These are phyloP conservation scores for Pseudachorutes palmiensis DNA, from an alignment of 1,140 invertebrate genomes.

Conservation along the genomic window DNA sequence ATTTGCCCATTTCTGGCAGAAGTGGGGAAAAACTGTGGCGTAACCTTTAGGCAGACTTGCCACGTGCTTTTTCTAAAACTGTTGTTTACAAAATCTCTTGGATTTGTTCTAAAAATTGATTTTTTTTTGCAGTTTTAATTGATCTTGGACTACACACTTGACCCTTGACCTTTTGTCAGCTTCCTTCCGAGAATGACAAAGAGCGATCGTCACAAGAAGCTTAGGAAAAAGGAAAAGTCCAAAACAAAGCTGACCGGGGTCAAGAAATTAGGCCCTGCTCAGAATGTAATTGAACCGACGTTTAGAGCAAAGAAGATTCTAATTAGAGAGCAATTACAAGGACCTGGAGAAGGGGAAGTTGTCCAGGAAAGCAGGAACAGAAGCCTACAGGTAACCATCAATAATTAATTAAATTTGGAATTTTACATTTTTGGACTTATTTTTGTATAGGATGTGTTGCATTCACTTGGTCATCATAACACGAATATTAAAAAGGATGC, in stretches of 20 bases:
- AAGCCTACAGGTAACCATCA: not conserved
- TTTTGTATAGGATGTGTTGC: constrained; percentile 26
- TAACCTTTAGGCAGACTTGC: no score
- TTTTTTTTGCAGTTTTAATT: no score
- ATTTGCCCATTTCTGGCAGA: no score
- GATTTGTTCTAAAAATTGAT: not conserved
- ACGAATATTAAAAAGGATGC: constrained; percentile 33
- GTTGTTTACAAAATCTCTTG: constrained; percentile 6
- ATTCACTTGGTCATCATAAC: constrained; percentile 32
- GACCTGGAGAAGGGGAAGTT: constrained; percentile 6
- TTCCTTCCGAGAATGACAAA: constrained; percentile 32
- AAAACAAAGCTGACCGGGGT: constrained; percentile 34
- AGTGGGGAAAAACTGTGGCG: no score
- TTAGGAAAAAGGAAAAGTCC: constrained; percentile 32
- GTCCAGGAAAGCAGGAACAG: not conserved
- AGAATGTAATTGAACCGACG: constrained; percentile 34
- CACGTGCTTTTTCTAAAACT: no score
- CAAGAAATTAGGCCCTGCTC: constrained; percentile 26
- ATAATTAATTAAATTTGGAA: not conserved
- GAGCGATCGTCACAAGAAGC: constrained; percentile 34
- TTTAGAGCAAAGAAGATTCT: constrained; percentile 34
- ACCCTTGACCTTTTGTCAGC: no score
- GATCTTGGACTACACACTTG: no score
- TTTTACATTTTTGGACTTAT: constrained; percentile 12
- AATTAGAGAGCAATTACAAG: constrained; percentile 33